A percentile compares a stretch with the other conserved stretches of the same genome.
These are phyloP conservation scores for Rachycentron canadum DNA, from an alignment of 2,797 vertebrate species.

Conservation along the genomic window DNA sequence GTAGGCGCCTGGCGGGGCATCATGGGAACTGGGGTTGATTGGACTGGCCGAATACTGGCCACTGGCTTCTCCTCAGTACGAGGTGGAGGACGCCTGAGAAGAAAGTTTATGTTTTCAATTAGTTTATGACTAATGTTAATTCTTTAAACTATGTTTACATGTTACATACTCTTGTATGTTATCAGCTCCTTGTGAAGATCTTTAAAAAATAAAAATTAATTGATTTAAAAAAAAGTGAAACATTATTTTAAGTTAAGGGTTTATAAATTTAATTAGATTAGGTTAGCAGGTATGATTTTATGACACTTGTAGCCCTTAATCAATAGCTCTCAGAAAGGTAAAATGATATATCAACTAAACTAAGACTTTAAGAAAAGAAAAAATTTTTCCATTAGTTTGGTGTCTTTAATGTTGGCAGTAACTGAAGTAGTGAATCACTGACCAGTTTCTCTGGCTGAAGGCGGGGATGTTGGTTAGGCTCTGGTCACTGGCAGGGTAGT, in stretches of 20 bases:
- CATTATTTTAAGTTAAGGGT: neutral
- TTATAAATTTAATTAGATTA: too few species aligned
- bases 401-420: neutral
- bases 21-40: slow-evolving; percentile 94
- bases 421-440: slow-evolving; percentile 53
- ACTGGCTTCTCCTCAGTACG: slow-evolving; percentile 91
- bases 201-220: too few species aligned
- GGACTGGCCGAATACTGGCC: slow-evolving; percentile 91
- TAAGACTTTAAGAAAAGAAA: too few species aligned
- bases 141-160: neutral
- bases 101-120: neutral
- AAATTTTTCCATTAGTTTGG: too few species aligned
- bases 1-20: slow-evolving; percentile 90
- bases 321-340: neutral
- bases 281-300: too few species aligned
- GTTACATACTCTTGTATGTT: neutral
- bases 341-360: neutral
- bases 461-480: slow-evolving; percentile 95
- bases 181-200: neutral
- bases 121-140: neutral
- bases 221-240: too few species aligned
- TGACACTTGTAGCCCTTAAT: too few species aligned
- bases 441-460: slow-evolving; percentile 98
- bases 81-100: slow-evolving; percentile 89
- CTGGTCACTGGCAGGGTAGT: slow-evolving; percentile 97